Percentiles rank a stretch among this genome's conserved stretches.
These are phyloP conservation scores for Adelphocoris suturalis DNA, from an alignment of 2,888 invertebrate genomes.

Conservation along the genomic window DNA sequence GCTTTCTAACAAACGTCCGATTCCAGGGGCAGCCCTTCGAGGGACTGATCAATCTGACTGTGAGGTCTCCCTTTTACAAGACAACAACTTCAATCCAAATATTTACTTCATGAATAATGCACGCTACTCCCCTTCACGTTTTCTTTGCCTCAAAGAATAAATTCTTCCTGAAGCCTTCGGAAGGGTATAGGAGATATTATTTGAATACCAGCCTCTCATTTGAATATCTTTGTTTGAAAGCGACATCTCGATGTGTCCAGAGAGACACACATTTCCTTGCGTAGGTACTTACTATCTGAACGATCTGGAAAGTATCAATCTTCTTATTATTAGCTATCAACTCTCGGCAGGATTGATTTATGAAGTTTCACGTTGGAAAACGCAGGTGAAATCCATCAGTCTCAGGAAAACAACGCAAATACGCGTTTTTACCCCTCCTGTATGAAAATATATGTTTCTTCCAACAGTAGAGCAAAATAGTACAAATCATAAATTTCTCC, in stretches of 20 bases:
- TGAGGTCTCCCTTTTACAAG: slow-evolving; percentile 17
- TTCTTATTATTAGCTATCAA: no score
- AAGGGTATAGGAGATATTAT: slow-evolving; percentile 44
- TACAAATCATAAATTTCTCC: no score
- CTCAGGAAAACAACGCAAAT: no score
- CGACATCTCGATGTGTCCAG: slow-evolving; percentile 43
- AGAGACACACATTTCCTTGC: slow-evolving; percentile 5
- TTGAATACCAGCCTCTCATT: slow-evolving; percentile 50
- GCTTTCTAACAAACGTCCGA: slow-evolving; percentile 39
- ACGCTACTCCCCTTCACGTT: slow-evolving; percentile 42
- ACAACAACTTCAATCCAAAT: slow-evolving; percentile 62
- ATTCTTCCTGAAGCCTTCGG: slow-evolving; percentile 18
- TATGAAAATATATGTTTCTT: no score
- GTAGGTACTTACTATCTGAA: background rate
- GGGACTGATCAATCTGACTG: slow-evolving; percentile 35
- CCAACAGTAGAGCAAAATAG: no score
- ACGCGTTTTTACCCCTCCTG: no score
- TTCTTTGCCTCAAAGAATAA: slow-evolving; percentile 12
- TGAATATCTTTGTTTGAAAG: slow-evolving; percentile 52
- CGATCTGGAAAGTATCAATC: no score
- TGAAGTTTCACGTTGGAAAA: no score
- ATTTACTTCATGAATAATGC: slow-evolving; percentile 67
- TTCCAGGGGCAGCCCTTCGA: background rate
- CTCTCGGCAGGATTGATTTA: no score
- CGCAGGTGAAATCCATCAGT: no score